These are phyloP conservation scores for Heloderma charlesbogerti DNA, from an alignment of 2,113 vertebrate genomes.

Conservation along the genomic window DNA sequence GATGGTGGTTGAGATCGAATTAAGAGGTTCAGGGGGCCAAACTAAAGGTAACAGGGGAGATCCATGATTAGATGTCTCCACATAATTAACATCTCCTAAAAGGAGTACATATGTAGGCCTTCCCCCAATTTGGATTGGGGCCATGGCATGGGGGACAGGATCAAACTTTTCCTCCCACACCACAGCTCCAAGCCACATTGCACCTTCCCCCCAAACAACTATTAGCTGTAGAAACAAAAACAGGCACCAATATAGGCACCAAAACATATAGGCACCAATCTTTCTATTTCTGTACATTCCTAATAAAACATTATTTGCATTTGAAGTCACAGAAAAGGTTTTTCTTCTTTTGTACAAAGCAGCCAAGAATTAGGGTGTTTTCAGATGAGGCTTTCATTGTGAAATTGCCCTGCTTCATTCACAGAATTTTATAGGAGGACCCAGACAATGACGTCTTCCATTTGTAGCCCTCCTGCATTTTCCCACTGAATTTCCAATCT, in stretches of 20 bases:
- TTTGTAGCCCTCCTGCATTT: too few species aligned
- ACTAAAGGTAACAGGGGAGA: neutral
- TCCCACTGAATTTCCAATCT: too few species aligned
- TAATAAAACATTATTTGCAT: constrained; percentile 45
- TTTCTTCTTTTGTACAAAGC: constrained; percentile 59
- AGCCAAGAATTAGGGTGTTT: constrained; percentile 38
- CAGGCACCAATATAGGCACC: neutral
- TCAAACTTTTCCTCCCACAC: neutral
- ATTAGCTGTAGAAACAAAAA: neutral
- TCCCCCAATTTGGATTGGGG: neutral
- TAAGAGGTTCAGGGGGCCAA: neutral
- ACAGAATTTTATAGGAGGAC: too few species aligned
- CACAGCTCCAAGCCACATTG: neutral
- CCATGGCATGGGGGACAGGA: neutral
- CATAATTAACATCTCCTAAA: neutral
- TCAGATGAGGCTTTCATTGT: too few species aligned
- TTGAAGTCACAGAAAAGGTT: constrained; percentile 49
- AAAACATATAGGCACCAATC: neutral
- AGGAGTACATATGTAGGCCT: neutral
- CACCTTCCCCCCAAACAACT: neutral
- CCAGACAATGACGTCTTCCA: too few species aligned
- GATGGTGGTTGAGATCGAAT: neutral
- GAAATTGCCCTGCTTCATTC: too few species aligned
- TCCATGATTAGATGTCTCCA: neutral
- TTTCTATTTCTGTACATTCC: constrained; percentile 46